These are phyloP conservation scores for Gallirallus australis DNA, from an alignment of 2,797 vertebrate genomes.

Conservation along the genomic window DNA sequence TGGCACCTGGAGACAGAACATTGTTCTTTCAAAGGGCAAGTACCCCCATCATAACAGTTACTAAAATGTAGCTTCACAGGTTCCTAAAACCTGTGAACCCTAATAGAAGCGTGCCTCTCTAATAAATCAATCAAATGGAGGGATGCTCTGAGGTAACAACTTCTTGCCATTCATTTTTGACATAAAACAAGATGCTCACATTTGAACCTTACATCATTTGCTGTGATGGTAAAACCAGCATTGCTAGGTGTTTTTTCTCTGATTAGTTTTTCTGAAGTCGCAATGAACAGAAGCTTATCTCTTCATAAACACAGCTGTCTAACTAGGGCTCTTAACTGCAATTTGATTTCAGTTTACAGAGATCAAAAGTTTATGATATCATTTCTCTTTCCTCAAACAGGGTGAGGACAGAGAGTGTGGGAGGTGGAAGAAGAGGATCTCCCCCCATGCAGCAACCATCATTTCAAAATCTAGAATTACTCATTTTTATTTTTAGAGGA, in stretches of 20 bases:
- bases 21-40: neutral
- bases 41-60: neutral
- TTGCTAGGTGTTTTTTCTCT: neutral
- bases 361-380: neutral
- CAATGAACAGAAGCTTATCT: neutral
- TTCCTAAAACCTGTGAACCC: neutral
- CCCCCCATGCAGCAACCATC: neutral
- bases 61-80: neutral
- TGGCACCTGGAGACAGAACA: neutral
- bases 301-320: neutral
- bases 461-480: neutral
- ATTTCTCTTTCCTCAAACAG: neutral
- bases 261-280: neutral
- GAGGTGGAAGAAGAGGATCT: neutral
- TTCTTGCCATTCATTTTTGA: neutral
- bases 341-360: slow-evolving; percentile 1
- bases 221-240: neutral
- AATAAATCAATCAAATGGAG: neutral
- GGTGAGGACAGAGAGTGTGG: neutral
- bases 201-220: neutral
- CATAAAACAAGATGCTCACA: neutral
- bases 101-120: neutral
- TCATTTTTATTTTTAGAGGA: neutral
- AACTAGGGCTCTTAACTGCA: neutral
- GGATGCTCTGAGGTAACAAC: neutral